Base-by-base conservation (phyloP, 2,113 vertebrate genomes). In the Panthera uncia region DNA sequence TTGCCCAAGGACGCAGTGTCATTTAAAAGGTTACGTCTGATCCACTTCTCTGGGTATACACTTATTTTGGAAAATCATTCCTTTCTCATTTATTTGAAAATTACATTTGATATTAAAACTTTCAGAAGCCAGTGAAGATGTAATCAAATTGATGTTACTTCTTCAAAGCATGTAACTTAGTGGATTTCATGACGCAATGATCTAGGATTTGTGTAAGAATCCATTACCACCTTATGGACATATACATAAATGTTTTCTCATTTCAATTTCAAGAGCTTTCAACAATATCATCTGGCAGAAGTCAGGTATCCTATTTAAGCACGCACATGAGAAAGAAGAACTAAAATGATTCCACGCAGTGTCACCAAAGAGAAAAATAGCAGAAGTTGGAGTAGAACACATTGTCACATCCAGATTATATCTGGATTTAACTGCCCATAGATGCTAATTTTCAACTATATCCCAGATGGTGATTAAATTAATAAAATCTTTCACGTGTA, bases 401-500 rank as follows among this genome's bases (percentile, higher is more conserved):
- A 48, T 18, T 84, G 45, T 89, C 48, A 85, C 11, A 91, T 73
- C 48, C 29, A 92, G 48, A 50, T 91, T 97, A 45, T 87, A 83
- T 94, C 74, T 84, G 45, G 31, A 93, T 92, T 93, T 95, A 93
- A 93, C 65, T 91, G 74, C 48, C 61, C 63, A 76, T 69, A 50
- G 82, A 90, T 94, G 41, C 38, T 65, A 92, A 94, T 92, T 90
- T 90, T 92, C 69, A 92, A 31, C 50, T 65, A 1, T 92, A 92
- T 87, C 27, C 94, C 88, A 92, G 90, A 97, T 96, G 74, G 94
- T 95, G 33, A 33, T 91, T 76, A 97, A 92, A 97, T 98, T 97
- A 97, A 94, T 98, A 94, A 95, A 97, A 95, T 57, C 69, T 81
- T 97, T 92, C 87, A 83, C 76, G 84, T 91, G 84, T 94, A 78